phyloP scores from a whole-genome alignment of 1,140 invertebrate species.

The Helicoverpa zea region DNA sequence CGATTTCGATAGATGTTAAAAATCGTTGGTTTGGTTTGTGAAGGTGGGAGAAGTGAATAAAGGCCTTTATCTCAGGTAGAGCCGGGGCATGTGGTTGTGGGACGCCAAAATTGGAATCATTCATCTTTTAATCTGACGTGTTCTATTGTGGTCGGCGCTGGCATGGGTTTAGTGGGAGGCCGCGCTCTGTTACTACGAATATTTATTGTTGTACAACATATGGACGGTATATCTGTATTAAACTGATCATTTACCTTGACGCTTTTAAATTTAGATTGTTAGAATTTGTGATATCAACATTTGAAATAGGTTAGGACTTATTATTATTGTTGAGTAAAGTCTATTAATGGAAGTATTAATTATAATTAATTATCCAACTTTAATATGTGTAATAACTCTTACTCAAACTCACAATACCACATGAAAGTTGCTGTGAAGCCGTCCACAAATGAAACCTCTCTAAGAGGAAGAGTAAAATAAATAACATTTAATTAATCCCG shows the following conservation, averaged over 20 bases:
- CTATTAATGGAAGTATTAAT: neutral
- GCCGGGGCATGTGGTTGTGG: conserved; percentile 48
- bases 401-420: neutral
- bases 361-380: too few relatives aligned
- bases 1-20: conserved; percentile 50
- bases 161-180: conserved; percentile 66
- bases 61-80: conserved; percentile 70
- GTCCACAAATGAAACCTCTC: neutral
- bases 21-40: conserved; percentile 6
- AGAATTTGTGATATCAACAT: conserved; percentile 9
- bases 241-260: conserved; percentile 45
- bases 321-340: neutral
- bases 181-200: conserved; percentile 48
- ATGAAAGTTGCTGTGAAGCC: neutral
- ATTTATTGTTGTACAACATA: conserved; percentile 49
- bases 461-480: conserved; percentile 4
- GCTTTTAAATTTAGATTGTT: conserved; percentile 20
- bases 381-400: too few relatives aligned
- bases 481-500: conserved; percentile 1
- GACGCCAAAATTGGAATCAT: conserved; percentile 75
- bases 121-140: conserved; percentile 83
- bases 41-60: conserved; percentile 27
- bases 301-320: neutral
- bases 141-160: conserved; percentile 73
- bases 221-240: conserved; percentile 40